phyloP scores from a whole-genome alignment of 2,797 vertebrate species.

The Pipistrellus pygmaeus region DNA sequence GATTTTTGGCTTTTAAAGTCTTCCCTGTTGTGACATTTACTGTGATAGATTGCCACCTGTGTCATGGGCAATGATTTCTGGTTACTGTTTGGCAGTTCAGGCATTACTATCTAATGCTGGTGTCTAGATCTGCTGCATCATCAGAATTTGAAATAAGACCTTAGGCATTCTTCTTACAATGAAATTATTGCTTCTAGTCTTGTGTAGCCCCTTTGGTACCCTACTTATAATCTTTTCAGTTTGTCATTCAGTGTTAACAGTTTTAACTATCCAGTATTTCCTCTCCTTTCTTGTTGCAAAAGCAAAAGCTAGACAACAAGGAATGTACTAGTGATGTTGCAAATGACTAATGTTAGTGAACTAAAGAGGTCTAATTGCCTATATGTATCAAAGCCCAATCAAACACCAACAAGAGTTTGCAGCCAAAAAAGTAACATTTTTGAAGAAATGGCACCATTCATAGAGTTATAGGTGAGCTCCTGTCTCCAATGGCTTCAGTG shows the following conservation, averaged over 20 bases:
- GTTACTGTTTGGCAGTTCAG: conserved; percentile 74
- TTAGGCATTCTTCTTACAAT: neutral
- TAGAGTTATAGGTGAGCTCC: neutral
- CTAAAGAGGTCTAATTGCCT: neutral
- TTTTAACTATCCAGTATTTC: neutral
- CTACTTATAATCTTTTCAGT: conserved; percentile 58
- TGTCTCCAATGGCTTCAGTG: neutral
- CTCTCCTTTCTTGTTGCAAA: neutral
- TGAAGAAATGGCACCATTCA: neutral
- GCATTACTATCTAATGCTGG: conserved; percentile 74
- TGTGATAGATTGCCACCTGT: conserved; percentile 64
- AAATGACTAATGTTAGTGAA: neutral
- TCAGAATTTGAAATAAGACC: conserved; percentile 78
- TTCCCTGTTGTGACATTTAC: conserved; percentile 59
- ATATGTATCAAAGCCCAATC: neutral
- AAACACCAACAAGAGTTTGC: neutral
- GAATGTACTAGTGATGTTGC: neutral
- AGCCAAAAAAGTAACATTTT: neutral
- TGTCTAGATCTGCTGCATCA: conserved; percentile 71
- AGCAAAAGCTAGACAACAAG: neutral
- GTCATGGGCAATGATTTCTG: conserved; percentile 74
- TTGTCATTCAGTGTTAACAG: conserved; percentile 57
- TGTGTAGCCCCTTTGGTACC: conserved; percentile 47
- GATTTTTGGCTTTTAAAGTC: conserved; percentile 35
- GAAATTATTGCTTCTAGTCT: conserved; percentile 59